A percentile compares a stretch with the other conserved stretches of the same genome.
Evolutionary conservation across 2,888 invertebrate genomes (phyloP).

Genomic region (Minunthozetes semirufus): DNA sequence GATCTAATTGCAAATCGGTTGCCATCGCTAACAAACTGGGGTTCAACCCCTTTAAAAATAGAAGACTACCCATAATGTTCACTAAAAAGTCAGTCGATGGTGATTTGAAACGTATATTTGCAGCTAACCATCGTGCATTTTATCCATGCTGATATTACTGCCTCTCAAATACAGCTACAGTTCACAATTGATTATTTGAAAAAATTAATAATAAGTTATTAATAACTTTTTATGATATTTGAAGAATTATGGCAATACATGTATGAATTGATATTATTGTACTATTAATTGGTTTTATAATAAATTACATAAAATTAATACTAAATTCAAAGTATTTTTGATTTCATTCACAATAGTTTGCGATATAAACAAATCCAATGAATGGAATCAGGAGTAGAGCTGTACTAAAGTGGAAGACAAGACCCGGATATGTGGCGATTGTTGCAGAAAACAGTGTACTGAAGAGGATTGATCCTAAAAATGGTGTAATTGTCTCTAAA

Average conservation of each 20-base stretch:
- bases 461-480: conserved; percentile 11
- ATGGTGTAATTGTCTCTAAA: conserved; percentile 28
- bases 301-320: too few species aligned
- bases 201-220: too few species aligned
- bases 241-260: too few species aligned
- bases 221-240: too few species aligned
- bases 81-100: not conserved
- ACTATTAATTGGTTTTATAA: too few species aligned
- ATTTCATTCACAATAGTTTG: not conserved
- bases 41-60: not conserved
- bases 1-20: not conserved
- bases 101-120: not conserved
- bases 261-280: too few species aligned
- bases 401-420: conserved; percentile 30
- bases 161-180: too few species aligned
- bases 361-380: conserved; percentile 11
- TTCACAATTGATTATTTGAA: too few species aligned
- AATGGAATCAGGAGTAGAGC: conserved; percentile 21
- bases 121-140: too few species aligned
- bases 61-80: not conserved
- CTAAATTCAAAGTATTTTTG: not conserved
- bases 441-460: conserved; percentile 7
- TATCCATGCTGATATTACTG: too few species aligned
- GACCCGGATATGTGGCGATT: conserved; percentile 20
- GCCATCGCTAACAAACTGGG: not conserved